Evolutionary conservation across 1,140 invertebrate species (phyloP).

Genomic region (Gyrodactylus salaris): DNA sequence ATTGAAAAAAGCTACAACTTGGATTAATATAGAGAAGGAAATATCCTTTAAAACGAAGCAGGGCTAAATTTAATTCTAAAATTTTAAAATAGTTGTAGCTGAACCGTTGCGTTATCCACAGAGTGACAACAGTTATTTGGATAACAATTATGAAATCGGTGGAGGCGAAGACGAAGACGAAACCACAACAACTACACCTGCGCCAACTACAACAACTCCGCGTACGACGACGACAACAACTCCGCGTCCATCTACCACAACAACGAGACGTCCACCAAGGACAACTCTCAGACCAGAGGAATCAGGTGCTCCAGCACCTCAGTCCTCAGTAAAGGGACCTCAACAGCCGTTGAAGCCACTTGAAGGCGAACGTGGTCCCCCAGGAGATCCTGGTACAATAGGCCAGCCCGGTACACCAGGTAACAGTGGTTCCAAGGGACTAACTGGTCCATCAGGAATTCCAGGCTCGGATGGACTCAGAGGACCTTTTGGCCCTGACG

Average conservation of each 20-base stretch:
- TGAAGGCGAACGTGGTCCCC: neutral
- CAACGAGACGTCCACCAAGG: neutral
- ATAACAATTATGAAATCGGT: neutral
- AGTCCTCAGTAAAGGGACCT: neutral
- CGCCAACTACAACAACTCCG: neutral
- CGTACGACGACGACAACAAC: neutral
- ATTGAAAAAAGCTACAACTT: too few relatives aligned
- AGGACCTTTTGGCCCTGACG: neutral
- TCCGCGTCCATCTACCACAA: neutral
- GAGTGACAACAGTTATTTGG: too few relatives aligned
- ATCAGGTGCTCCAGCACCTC: neutral
- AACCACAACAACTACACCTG: neutral
- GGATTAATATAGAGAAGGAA: too few relatives aligned
- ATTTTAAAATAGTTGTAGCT: too few relatives aligned
- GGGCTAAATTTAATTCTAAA: too few relatives aligned
- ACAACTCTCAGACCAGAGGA: neutral
- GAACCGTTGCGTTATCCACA: too few relatives aligned
- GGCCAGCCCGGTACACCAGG: neutral
- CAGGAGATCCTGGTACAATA: constrained; percentile 3
- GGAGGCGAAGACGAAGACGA: neutral
- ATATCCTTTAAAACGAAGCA: too few relatives aligned
- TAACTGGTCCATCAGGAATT: neutral
- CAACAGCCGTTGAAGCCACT: neutral
- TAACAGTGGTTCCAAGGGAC: too few relatives aligned
- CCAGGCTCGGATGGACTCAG: neutral